phyloP scores from a whole-genome alignment of 2,113 vertebrate species.

The Tor tambroides region DNA sequence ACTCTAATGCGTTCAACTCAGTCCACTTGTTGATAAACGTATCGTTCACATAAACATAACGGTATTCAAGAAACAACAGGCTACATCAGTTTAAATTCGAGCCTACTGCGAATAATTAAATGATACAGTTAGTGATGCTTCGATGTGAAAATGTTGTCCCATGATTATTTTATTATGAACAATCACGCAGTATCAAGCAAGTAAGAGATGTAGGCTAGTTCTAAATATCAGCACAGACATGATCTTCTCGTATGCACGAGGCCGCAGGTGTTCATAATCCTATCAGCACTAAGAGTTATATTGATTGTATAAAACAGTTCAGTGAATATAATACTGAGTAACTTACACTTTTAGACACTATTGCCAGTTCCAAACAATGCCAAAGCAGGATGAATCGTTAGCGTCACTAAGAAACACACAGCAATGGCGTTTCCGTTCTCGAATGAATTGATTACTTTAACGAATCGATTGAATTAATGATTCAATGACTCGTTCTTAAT shows the following conservation, averaged over 20 bases:
- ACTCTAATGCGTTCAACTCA: not conserved
- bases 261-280: not conserved
- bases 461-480: not conserved
- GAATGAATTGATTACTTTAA: not conserved
- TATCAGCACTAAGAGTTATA: not conserved
- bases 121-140: not conserved
- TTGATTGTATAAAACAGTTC: not conserved
- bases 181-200: not conserved
- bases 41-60: not conserved
- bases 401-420: not conserved
- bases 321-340: not conserved
- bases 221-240: not conserved
- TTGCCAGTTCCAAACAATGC: not conserved
- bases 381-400: not conserved
- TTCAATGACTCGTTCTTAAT: not conserved
- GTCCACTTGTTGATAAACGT: constrained; percentile 5
- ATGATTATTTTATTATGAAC: not conserved
- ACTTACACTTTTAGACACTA: not conserved
- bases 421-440: not conserved
- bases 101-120: not conserved
- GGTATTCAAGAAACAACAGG: not conserved
- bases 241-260: not conserved
- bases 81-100: not conserved
- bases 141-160: not conserved
- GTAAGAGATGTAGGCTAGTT: not conserved